Conservation (phyloP, 2,113 vertebrate species). For the Nothocercus julius region DNA sequence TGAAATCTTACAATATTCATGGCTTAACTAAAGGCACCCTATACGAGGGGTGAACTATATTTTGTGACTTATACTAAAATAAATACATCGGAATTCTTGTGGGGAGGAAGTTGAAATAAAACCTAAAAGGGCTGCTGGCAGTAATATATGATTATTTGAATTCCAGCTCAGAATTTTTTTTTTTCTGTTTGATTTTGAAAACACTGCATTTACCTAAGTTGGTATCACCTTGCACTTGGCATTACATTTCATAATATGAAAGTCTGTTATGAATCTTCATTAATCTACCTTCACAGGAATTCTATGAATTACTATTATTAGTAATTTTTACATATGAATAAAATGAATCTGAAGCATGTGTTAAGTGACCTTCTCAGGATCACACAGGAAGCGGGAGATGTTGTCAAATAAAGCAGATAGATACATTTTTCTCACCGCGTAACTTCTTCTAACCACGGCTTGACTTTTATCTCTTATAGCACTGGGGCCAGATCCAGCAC, state of each 20-base stretch:
- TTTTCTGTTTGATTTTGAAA: neutral
- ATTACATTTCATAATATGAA: neutral
- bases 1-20: neutral
- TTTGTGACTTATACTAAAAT: neutral
- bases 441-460: neutral
- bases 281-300: neutral
- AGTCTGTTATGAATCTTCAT: neutral
- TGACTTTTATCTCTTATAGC: neutral
- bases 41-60: neutral
- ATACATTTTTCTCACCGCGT: neutral
- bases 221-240: neutral
- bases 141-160: neutral
- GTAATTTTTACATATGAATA: neutral
- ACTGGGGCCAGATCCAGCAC: neutral
- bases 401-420: neutral
- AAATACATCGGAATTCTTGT: neutral
- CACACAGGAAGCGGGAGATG: neutral
- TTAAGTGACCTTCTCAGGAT: neutral
- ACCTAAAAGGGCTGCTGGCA: rapidly evolving
- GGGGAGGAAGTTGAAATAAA: neutral
- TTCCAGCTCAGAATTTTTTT: neutral
- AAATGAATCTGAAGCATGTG: neutral
- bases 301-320: neutral
- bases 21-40: neutral
- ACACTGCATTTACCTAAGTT: neutral